Conservation (phyloP, 2,797 vertebrate genomes). For the Sebastiscus albofasciatus region DNA sequence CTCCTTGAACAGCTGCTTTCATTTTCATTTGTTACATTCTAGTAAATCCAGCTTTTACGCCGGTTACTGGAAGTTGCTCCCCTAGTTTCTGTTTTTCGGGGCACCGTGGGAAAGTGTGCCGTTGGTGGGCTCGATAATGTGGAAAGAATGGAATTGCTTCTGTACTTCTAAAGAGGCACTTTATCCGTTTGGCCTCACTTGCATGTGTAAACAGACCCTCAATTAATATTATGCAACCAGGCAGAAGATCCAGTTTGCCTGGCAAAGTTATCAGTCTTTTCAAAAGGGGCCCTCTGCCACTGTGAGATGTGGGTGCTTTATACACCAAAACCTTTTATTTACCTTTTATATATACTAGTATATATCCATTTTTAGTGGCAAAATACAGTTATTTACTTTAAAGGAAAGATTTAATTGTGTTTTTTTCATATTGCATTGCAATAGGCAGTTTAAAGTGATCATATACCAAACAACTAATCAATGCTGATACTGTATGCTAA, state of each 20-base stretch:
- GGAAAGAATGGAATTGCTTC: conserved; percentile 29
- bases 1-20: neutral
- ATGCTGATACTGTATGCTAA: too few relatives aligned
- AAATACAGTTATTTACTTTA: too few relatives aligned
- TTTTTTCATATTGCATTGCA: too few relatives aligned
- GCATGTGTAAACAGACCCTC: conserved; percentile 35
- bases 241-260: conserved; percentile 23
- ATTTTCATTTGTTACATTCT: neutral
- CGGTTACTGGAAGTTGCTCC: neutral
- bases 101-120: conserved; percentile 36
- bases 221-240: conserved; percentile 54
- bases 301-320: conserved; percentile 6
- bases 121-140: neutral
- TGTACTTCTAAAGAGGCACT: conserved; percentile 2
- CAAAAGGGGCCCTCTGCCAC: conserved; percentile 13
- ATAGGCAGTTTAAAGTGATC: too few relatives aligned
- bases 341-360: too few relatives aligned
- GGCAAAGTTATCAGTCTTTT: conserved; percentile 16
- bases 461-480: too few relatives aligned
- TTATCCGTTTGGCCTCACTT: conserved; percentile 35
- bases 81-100: neutral
- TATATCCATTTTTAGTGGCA: too few relatives aligned
- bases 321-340: conserved; percentile 6
- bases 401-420: too few relatives aligned
- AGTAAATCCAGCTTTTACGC: neutral